Evolutionary conservation across 1,140 invertebrate species (phyloP), one percentile per base, ranked within the genome.

Genomic region (Phortica variegata): DNA sequence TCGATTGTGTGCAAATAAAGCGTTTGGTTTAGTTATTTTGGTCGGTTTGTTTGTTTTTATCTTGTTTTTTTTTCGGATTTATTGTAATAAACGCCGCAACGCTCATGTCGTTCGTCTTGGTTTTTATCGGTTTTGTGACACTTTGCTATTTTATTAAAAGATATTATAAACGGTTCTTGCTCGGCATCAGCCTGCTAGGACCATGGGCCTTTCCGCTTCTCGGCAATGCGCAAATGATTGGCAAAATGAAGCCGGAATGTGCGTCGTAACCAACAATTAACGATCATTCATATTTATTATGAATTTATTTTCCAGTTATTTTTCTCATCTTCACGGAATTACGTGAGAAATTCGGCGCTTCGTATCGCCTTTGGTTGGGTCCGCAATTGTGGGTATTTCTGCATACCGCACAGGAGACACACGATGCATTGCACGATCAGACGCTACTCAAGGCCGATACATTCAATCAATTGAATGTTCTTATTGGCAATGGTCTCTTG

Each of bases 161-260:
- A n/a, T n/a, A n/a, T n/a, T n/a, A n/a, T n/a, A n/a, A n/a, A n/a
- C n/a, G n/a, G n/a, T n/a, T n/a, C n/a, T n/a, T n/a, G n/a, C n/a
- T 65, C 42, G 58, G 62, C 16, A 36, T 39, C 17, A 52, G 47
- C 15, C 42, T 73, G 19, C 47, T 61, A 1, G 71, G 71, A 13
- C 71, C 71, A 3, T 63, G 61, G 66, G 65, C 72, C 3, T 16
- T 74, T 15, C 71, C 71, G 2, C 45, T 65, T 1, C 18, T 74
- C 18, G 71, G 71, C 18, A 74, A 74, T 54, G 66, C 58, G 2
- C 71, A 74, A 45, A 65, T 74, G 58, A 54, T 73, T 38, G 55
- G 58, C 36, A 74, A 66, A 51, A 43, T 74, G 2, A 60, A 49
- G 39, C 71, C 71, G 3, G 71, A 74, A 37, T 61, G 71, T 74